Evolutionary conservation across 2,888 invertebrate genomes (phyloP), one percentile per base, ranked within the genome.

Genomic region (Rhodophaea formosa): DNA sequence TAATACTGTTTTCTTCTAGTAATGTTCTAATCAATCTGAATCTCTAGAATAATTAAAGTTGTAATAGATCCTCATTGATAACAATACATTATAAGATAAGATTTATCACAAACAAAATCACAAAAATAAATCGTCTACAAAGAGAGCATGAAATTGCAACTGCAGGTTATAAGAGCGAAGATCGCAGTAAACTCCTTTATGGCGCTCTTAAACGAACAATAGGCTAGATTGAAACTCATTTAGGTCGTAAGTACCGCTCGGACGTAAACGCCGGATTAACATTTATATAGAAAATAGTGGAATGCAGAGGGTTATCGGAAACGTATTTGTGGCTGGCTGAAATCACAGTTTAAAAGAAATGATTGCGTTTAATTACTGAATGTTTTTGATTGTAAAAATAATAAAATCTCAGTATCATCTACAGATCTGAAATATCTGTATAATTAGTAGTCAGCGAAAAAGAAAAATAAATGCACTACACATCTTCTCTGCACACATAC

Each of bases 151-250:
- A 62, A 72, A 74, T 68, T 76, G 75, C 75, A 76, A 74, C 72
- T 67, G 69, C 69, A 70, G 68, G 63, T 73, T 71, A 32, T 54
- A 54, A 55, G 45, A 44, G 23, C 56, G 62, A 71, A 74, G 72
- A 65, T 65, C 66, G 56, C 45, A 15, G 54, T 55, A 55, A 55
- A 55, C 14, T 45, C 30, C 35, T 82, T 82, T 79, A 84, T 74
- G 80, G 74, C 62, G 65, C 66, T 67, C 75, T 79, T 75, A 77
- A 79, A 75, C 68, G 75, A 77, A 82, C 79, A 83, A 80, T 80
- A 69, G 80, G 70, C 74, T 73, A 75, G 79, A 83, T 82, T 82
- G 79, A 77, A 82, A 78, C 79, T 80, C 82, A 77, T 82, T 81
- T 78, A 78, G 76, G 69, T 75, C 74, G 74, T 71, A 74, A 83